Conservation (phyloP, 2,888 invertebrate genomes). For the Hypena proboscidalis region DNA sequence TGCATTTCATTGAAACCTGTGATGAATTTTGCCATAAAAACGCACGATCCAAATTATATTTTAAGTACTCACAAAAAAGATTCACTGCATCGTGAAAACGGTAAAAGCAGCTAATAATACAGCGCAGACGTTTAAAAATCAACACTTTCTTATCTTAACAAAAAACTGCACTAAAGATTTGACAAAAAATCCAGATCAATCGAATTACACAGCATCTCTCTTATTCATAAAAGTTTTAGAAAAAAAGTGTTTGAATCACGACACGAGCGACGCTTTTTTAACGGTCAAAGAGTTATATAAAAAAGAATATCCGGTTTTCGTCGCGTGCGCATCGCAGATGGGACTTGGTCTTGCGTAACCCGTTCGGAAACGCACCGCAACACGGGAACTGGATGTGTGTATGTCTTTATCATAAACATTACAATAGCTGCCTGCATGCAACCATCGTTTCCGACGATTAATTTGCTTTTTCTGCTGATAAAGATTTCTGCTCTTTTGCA, state of each 20-base stretch:
- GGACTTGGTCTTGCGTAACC: constrained; percentile 56
- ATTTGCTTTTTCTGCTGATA: constrained; percentile 31
- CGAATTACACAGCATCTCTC: constrained; percentile 43
- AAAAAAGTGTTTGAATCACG: constrained; percentile 41
- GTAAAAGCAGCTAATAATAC: constrained; percentile 11
- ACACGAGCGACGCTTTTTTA: constrained; percentile 38
- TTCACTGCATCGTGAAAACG: constrained; percentile 8
- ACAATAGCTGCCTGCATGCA: constrained; percentile 53
- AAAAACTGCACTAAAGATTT: constrained; percentile 25
- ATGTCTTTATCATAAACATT: constrained; percentile 55
- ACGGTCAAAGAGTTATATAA: constrained; percentile 39
- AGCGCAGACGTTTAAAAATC: constrained; percentile 11
- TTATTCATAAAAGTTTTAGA: constrained; percentile 41
- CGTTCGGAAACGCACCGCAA: constrained; percentile 55
- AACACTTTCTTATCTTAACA: constrained; percentile 30
- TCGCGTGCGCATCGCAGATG: constrained; percentile 57
- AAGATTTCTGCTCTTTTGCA: constrained; percentile 14
- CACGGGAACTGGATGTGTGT: constrained; percentile 61
- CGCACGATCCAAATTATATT: constrained; percentile 10
- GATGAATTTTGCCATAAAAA: too few species aligned
- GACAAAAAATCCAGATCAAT: constrained; percentile 40
- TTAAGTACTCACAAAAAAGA: constrained; percentile 8
- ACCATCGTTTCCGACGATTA: constrained; percentile 54
- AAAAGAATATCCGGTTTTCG: constrained; percentile 55
- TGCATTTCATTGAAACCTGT: too few species aligned